Percentiles rank a stretch among this genome's conserved stretches.
phyloP scores from a whole-genome alignment of 2,888 invertebrate genomes.

The Thyatira batis region DNA sequence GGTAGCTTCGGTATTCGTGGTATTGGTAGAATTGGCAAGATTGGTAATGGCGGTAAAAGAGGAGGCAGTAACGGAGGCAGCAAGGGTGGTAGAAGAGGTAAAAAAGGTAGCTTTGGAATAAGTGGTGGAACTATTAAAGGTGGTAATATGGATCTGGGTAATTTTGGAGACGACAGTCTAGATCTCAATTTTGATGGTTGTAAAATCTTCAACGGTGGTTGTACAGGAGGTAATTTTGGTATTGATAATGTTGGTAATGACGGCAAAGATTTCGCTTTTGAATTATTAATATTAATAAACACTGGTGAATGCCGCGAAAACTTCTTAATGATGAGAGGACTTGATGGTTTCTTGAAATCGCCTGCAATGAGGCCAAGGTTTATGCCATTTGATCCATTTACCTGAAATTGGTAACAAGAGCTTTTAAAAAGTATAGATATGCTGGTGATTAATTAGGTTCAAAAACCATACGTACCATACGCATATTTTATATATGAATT shows the following conservation, averaged over 20 bases:
- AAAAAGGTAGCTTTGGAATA: constrained; percentile 25
- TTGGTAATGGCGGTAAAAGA: constrained; percentile 25
- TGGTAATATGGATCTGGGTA: too few relatives aligned
- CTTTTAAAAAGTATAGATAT: neutral
- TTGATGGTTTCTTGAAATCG: constrained; percentile 42
- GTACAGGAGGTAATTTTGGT: constrained; percentile 31
- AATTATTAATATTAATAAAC: constrained; percentile 43
- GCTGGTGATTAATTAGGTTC: too few relatives aligned
- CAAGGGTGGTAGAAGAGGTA: constrained; percentile 28
- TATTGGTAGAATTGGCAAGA: constrained; percentile 14
- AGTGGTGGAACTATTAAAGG: too few relatives aligned
- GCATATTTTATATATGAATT: too few relatives aligned
- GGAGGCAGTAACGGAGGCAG: constrained; percentile 19
- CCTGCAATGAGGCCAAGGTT: constrained; percentile 51
- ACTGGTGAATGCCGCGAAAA: constrained; percentile 46
- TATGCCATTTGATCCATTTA: constrained; percentile 25
- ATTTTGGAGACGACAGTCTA: constrained; percentile 1
- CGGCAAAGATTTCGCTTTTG: constrained; percentile 18
- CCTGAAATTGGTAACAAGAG: constrained; percentile 34
- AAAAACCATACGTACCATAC: too few relatives aligned
- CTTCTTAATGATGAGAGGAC: constrained; percentile 47
- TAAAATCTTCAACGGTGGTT: constrained; percentile 20
- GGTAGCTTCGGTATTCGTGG: constrained; percentile 25
- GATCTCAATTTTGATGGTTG: constrained; percentile 3
- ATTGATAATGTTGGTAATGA: constrained; percentile 18